These are phyloP conservation scores for Anoncus sp. DNA, from an alignment of 2,888 invertebrate species.

Conservation along the genomic window DNA sequence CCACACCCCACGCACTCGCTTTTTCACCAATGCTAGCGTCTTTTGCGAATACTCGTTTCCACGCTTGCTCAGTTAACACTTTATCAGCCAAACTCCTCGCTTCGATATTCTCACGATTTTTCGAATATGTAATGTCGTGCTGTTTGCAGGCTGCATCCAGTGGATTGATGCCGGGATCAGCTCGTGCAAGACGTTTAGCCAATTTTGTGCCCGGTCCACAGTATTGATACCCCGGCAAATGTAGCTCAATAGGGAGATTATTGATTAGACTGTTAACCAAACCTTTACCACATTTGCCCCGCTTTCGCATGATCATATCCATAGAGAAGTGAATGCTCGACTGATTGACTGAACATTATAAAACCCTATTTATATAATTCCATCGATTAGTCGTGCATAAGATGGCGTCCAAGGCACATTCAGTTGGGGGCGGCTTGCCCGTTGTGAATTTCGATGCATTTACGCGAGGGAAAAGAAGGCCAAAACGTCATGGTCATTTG, in stretches of 20 bases:
- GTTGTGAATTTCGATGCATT: conserved; percentile 49
- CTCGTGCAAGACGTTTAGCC: conserved; percentile 69
- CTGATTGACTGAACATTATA: not conserved
- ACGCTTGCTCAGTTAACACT: conserved; percentile 65
- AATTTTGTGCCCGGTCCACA: conserved; percentile 72
- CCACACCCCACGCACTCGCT: not conserved
- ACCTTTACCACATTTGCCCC: not conserved
- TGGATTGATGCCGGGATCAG: conserved; percentile 69
- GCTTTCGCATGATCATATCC: not conserved
- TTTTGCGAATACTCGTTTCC: conserved; percentile 70
- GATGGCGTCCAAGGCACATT: conserved; percentile 31
- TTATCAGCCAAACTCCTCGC: too few species aligned
- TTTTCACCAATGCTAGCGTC: conserved; percentile 55
- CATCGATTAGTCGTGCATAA: not conserved
- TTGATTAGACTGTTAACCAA: too few species aligned
- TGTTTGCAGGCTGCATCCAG: conserved; percentile 69
- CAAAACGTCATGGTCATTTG: conserved; percentile 22
- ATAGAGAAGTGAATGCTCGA: not conserved
- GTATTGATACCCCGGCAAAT: conserved; percentile 70
- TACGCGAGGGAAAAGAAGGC: not conserved
- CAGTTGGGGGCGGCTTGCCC: too few species aligned
- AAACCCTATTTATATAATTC: not conserved
- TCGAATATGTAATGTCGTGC: conserved; percentile 66
- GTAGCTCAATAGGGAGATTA: conserved; percentile 46
- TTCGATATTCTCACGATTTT: conserved; percentile 48